phyloP scores from a whole-genome alignment of 2,888 invertebrate genomes.

The Pogonocherus hispidulus region DNA sequence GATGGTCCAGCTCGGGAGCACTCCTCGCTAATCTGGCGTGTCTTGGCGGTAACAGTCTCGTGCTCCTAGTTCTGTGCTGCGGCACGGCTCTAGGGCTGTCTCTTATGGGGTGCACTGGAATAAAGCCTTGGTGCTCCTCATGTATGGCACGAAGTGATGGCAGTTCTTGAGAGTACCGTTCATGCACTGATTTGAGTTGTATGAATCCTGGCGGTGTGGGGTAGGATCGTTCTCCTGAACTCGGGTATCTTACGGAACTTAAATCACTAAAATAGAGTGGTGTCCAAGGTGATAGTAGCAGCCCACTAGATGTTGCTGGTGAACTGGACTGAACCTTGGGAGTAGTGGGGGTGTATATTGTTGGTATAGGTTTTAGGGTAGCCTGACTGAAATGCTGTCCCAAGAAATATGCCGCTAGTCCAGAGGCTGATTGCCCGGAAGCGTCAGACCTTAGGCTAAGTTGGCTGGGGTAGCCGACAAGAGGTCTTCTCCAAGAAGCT shows the following conservation, averaged over 20 bases:
- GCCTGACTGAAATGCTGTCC: constrained; percentile 51
- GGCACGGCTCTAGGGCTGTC: constrained; percentile 72
- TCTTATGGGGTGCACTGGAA: constrained; percentile 76
- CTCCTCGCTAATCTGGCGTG: constrained; percentile 78
- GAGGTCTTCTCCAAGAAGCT: constrained; percentile 76
- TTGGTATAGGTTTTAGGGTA: constrained; percentile 62
- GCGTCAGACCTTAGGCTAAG: constrained; percentile 74
- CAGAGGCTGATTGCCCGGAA: constrained; percentile 73
- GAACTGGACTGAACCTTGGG: constrained; percentile 77
- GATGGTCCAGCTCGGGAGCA: constrained; percentile 77
- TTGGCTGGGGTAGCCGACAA: constrained; percentile 78
- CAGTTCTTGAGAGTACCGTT: constrained; percentile 80
- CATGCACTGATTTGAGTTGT: constrained; percentile 76
- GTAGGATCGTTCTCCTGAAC: constrained; percentile 80
- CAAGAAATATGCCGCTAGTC: constrained; percentile 56
- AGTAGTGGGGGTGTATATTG: constrained; percentile 68
- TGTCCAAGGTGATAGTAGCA: constrained; percentile 77
- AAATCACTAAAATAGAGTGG: constrained; percentile 87
- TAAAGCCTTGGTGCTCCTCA: constrained; percentile 77
- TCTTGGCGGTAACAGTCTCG: constrained; percentile 77
- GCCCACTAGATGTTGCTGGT: constrained; percentile 75
- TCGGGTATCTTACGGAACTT: constrained; percentile 87
- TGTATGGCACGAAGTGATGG: constrained; percentile 81
- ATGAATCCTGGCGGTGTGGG: constrained; percentile 82
- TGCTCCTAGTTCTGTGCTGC: constrained; percentile 70